A percentile compares a stretch with the other conserved stretches of the same genome.
Evolutionary conservation across 2,797 vertebrate species (phyloP).

Genomic region (Myripristis jacobus): DNA sequence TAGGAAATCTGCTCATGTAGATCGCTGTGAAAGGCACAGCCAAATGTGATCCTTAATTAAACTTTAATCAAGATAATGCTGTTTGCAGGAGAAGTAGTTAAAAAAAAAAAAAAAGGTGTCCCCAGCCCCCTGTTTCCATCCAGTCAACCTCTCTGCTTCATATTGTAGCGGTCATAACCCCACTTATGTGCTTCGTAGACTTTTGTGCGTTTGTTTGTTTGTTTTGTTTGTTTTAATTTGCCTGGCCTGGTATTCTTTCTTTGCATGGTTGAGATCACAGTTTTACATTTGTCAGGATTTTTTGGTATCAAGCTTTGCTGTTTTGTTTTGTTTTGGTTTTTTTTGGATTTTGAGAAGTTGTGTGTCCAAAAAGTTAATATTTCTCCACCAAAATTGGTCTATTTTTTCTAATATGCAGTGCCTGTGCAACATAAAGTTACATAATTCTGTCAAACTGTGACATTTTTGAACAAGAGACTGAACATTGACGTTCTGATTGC

Average conservation of each 20-base stretch:
- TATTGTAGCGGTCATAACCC: slow-evolving; percentile 83
- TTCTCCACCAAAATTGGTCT: slow-evolving; percentile 18
- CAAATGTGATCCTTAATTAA: slow-evolving; percentile 99
- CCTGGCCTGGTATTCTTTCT: slow-evolving; percentile 59
- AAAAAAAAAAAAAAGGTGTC: slow-evolving; percentile 79
- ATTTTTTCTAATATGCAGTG: not conserved
- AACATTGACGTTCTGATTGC: not conserved
- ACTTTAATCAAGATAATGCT: slow-evolving; percentile 99
- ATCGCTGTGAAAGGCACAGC: slow-evolving; percentile 99
- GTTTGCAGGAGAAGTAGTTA: slow-evolving; percentile 89
- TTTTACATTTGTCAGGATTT: slow-evolving; percentile 73
- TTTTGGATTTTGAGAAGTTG: slow-evolving; percentile 40
- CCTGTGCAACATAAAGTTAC: not conserved
- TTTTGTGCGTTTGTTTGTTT: slow-evolving; percentile 71
- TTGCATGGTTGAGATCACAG: slow-evolving; percentile 70
- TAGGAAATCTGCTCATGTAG: slow-evolving; percentile 99
- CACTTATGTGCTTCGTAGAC: slow-evolving; percentile 76
- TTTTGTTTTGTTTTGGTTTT: too few species aligned
- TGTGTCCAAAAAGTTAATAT: slow-evolving; percentile 24
- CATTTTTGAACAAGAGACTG: not conserved
- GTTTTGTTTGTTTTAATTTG: slow-evolving; percentile 70
- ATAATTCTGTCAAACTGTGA: slow-evolving; percentile 4
- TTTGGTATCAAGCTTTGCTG: slow-evolving; percentile 40
- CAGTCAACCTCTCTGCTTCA: slow-evolving; percentile 78
- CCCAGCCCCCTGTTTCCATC: slow-evolving; percentile 74